Evolutionary conservation across 2,888 invertebrate genomes (phyloP), one percentile per base, ranked within the genome.

Genomic region (Bunonema sp.): DNA sequence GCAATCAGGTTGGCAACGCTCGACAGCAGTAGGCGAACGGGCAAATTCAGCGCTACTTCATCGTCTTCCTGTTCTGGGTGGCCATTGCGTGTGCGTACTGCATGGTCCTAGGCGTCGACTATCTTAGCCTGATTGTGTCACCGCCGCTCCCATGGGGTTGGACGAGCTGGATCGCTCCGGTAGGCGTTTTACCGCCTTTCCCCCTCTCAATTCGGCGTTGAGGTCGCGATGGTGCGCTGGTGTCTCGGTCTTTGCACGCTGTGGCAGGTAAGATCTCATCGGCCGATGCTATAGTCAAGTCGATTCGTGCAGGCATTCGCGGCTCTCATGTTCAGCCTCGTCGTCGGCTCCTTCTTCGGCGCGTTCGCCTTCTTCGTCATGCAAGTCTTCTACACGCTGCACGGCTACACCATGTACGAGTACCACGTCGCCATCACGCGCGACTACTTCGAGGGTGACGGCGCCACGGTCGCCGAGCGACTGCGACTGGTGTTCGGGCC

Each of bases 11-110:
- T 15, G 18, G 22, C 5, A 33, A 4, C 12, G 16, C 8, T 2
- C 19, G n/a, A 16, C 4, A n/a, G 31, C 8, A 5, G n/a, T 10
- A 31, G 10, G n/a, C 8, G 31, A n/a, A 31, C 31, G 32, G 8
- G 32, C 8, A 7, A 37, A 37, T 31, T 19, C 42, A 72, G 55
- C 57, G 71, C 19, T 71, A 70, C 45, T 72, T 71, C 45, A 58
- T 72, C 31, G 59, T 69, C 1, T 69, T 70, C 41, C 57, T 66
- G 16, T 56, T 71, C 41, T 68, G 65, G 63, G 57, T 59, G 16
- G 37, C 47, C n/a, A 36, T 62, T 18, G 67, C 61, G 4, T 39
- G 56, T 1, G 44, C 52, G 19, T 47, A 43, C 4, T 49, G 50
- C 34, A 47, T 58, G 15, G n/a, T n/a, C n/a, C n/a, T n/a, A n/a